These are phyloP conservation scores for Bhutanitis thaidina DNA, from an alignment of 2,888 invertebrate species.

Conservation along the genomic window DNA sequence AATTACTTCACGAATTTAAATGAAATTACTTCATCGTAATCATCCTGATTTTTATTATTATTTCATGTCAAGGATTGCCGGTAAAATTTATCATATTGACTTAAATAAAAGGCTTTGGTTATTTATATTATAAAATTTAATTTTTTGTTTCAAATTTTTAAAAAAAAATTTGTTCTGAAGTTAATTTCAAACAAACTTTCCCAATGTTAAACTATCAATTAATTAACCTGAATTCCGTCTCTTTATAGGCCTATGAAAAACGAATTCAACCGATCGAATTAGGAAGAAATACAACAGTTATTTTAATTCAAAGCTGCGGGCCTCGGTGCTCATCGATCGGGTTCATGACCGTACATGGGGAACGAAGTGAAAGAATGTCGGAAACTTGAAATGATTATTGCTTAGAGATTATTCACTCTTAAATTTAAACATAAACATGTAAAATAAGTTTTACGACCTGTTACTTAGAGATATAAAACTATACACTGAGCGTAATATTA, in stretches of 20 bases:
- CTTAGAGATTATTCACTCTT: conserved; percentile 23
- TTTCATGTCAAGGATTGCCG: too few species aligned
- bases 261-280: conserved; percentile 48
- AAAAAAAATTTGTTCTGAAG: too few species aligned
- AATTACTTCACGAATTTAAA: too few species aligned
- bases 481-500: conserved; percentile 17
- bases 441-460: conserved; percentile 2
- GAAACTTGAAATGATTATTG: conserved; percentile 29
- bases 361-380: conserved; percentile 42
- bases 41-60: too few species aligned
- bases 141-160: too few species aligned
- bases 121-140: too few species aligned
- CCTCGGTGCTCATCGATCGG: conserved; percentile 47
- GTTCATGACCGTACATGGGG: conserved; percentile 44
- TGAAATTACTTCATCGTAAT: too few species aligned
- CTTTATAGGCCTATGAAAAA: conserved; percentile 24
- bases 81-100: too few species aligned
- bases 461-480: neutral
- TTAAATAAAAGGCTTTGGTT: too few species aligned
- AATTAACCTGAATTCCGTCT: conserved; percentile 30
- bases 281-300: conserved; percentile 65
- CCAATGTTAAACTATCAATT: too few species aligned
- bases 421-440: conserved; percentile 20
- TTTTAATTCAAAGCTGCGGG: conserved; percentile 60
- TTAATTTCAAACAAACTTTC: too few species aligned